Evolutionary conservation across 1,140 invertebrate species (phyloP).

Genomic region (Diorhabda elongata): DNA sequence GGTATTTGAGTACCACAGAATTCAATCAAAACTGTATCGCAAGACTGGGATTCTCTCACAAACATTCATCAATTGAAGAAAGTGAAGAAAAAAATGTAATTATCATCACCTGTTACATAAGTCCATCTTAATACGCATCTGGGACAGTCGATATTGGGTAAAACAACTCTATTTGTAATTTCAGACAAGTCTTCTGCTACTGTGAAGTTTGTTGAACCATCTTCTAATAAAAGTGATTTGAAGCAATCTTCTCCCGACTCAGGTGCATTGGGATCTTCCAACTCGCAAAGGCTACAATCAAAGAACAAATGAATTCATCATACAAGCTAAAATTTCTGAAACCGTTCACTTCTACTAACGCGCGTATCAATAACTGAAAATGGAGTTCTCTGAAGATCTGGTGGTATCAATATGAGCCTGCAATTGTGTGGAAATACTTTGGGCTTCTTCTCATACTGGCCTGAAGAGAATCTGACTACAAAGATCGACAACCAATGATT

Average conservation of each 20-base stretch:
- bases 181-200: constrained; percentile 26
- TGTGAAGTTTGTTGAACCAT: constrained; percentile 19
- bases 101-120: constrained; percentile 28
- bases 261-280: constrained; percentile 27
- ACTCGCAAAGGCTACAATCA: constrained; percentile 27
- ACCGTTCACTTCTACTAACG: neutral
- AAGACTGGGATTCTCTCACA: too few relatives aligned
- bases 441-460: too few relatives aligned
- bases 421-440: too few relatives aligned
- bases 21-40: too few relatives aligned
- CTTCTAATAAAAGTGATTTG: constrained; percentile 20
- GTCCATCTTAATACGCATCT: constrained; percentile 35
- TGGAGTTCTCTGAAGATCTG: neutral
- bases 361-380: neutral
- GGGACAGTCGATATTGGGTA: constrained; percentile 29
- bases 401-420: neutral
- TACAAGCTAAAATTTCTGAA: neutral
- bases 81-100: too few relatives aligned
- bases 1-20: too few relatives aligned
- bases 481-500: too few relatives aligned
- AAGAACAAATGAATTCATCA: neutral
- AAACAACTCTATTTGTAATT: constrained; percentile 34
- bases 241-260: constrained; percentile 34
- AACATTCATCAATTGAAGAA: too few relatives aligned
- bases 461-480: too few relatives aligned